Base-by-base conservation (phyloP, 1,140 invertebrate species). In the Drosophila melanica region DNA sequence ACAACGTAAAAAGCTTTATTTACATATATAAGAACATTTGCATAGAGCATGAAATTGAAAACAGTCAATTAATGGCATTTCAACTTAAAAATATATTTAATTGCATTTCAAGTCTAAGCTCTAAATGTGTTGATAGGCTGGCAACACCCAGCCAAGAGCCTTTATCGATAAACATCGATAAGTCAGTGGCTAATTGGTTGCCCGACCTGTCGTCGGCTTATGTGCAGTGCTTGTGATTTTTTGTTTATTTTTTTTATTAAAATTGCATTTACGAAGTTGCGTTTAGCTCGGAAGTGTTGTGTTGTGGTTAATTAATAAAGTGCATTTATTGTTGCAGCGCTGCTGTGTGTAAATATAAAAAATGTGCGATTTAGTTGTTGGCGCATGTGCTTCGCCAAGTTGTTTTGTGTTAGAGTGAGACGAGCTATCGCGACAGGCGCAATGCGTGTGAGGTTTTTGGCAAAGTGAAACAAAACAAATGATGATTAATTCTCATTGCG, bases 121-220 rank as follows among this genome's bases (percentile, higher is more conserved):
- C 30, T 35, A 51, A 9, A 12, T 3, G 10, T 50, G 47, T 10
- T 50, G 48, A 42, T 37, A 55, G 4, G 20, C 53, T 41, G 20
- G 12, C 55, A 42, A 33, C 23, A 23, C 44, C 18, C 12, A 35
- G 9, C 33, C 3, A 33, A 7, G 6, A 33, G 30, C 7, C 2
- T 23, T 30, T 12, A 44, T 44, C 54, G 54, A 57, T 44, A 44
- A 42, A 12, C 14, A 57, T 8, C 48, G 48, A 51, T 51, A 51
- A 2, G 14, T 30, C 27, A 51, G 23, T 51, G 45, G 11, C 45
- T 48, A 48, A 48, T 48, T 48, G 20, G 45, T 27, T 11, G 20
- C 11, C 10, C 4, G 20, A 27, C 45, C 11, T 3, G 20, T 48
- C 11, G 20, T 6, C 20, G 20, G 20, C 20, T 12, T 48, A 27